Evolutionary conservation across 2,888 invertebrate species (phyloP), one percentile per base, ranked within the genome.

Genomic region (Drosophila koepferae): DNA sequence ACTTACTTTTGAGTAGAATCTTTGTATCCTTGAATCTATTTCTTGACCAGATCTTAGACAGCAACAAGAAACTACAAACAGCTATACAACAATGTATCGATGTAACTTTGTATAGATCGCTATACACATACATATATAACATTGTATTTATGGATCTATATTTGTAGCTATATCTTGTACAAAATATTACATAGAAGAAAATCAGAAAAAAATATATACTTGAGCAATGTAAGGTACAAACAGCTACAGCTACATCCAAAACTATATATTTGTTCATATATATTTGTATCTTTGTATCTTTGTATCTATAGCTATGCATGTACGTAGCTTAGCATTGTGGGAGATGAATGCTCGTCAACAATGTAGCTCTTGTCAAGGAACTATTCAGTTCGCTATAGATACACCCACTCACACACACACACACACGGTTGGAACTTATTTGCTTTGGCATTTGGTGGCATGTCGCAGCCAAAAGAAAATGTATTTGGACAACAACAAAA

Each of bases 371-470:
- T 80, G 76, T 81, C 84, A 89, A 81, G 77, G 66, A 87, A 80
- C 71, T 73, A 59, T 56, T 20, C 67, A 65, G 62, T 54, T 59
- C 56, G 65, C 67, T 44, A 74, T 49, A 74, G 68, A 69, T 63
- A 59, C 54, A 60, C 72, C 63, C 56, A 43, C 60, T 58, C 49
- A 60, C 53, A 31, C 54, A 64, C 53, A 71, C 70, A 63, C 55
- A 61, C 64, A 43, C 44, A 16, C 43, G 16, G 28, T 23, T 36
- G 49, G 63, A 53, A 71, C 51, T 56, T 86, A 78, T 87, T 87
- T 90, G 81, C 80, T 86, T 81, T 86, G 87, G 82, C 85, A 86
- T 87, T 85, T 82, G 40, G 71, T 84, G 40, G 72, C 77, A 72
- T 85, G 86, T 88, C 86, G 88, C 85, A 82, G 69, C 72, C 83